Percentiles rank a stretch among this genome's conserved stretches.
phyloP scores from a whole-genome alignment of 2,888 invertebrate species.

The Saturnia japonica region DNA sequence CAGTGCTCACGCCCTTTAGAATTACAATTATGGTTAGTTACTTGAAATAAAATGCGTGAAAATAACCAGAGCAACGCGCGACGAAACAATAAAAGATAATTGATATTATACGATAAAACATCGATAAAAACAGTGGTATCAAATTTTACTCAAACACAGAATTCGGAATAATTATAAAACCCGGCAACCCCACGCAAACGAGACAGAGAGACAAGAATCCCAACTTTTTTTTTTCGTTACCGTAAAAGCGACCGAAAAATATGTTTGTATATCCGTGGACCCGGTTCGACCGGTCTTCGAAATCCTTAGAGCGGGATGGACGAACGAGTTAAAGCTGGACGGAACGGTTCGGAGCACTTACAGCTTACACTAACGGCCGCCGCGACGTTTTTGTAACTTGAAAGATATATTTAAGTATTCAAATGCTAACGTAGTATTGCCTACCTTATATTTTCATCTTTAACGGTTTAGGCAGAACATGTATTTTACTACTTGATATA shows the following conservation, averaged over 20 bases:
- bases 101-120: no score
- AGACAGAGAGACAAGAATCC: neutral
- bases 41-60: no score
- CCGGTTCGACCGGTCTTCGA: constrained; percentile 4
- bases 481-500: no score
- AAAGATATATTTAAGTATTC: neutral
- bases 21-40: no score
- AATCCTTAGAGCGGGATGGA: constrained; percentile 3
- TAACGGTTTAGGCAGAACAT: no score
- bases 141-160: no score
- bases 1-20: no score
- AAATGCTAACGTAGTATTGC: no score
- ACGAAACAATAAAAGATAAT: no score
- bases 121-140: no score
- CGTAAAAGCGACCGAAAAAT: neutral
- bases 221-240: neutral
- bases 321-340: neutral
- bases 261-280: neutral
- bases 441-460: no score
- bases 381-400: neutral
- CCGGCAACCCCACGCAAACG: neutral
- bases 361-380: neutral
- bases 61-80: no score
- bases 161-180: neutral
- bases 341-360: neutral